A percentile compares a stretch with the other conserved stretches of the same genome.
Evolutionary conservation across 2,113 vertebrate genomes (phyloP).

Genomic region (Bos javanicus): DNA sequence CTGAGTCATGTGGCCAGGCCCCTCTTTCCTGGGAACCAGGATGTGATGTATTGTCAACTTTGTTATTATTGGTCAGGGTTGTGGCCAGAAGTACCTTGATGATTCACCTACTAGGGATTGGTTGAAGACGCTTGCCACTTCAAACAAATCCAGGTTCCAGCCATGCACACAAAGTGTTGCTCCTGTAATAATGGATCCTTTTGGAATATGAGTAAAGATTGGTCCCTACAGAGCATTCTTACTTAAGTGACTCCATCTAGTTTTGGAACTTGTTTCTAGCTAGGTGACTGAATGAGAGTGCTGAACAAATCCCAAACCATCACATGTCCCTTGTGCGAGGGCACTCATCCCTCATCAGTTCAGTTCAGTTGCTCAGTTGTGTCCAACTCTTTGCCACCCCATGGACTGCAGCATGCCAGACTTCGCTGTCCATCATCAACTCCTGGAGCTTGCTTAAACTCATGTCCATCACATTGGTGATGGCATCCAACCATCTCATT

Average conservation of each 20-base stretch:
- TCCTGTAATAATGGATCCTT: not conserved
- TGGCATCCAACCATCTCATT: too few relatives aligned
- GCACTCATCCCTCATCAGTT: not conserved
- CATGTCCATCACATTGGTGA: rapidly evolving
- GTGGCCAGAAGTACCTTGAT: not conserved
- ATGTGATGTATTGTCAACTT: not conserved
- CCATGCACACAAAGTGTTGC: not conserved
- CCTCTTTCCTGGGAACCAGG: not conserved
- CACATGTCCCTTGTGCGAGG: not conserved
- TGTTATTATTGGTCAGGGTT: not conserved
- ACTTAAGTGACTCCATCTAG: not conserved
- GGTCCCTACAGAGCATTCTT: not conserved
- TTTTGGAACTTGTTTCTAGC: not conserved
- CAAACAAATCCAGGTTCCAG: not conserved
- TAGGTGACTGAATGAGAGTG: not conserved
- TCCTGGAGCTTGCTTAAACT: too few relatives aligned
- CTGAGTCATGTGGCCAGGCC: not conserved
- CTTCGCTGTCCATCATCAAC: too few relatives aligned
- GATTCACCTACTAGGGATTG: not conserved
- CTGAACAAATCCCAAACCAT: not conserved
- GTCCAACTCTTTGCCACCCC: too few relatives aligned
- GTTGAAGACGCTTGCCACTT: not conserved
- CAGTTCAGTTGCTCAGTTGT: too few relatives aligned
- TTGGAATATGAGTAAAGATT: not conserved
- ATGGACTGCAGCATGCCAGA: too few relatives aligned